Percentiles rank a stretch among this genome's conserved stretches.
phyloP scores from a whole-genome alignment of 2,888 invertebrate genomes.

The Heliothis peltigera region DNA sequence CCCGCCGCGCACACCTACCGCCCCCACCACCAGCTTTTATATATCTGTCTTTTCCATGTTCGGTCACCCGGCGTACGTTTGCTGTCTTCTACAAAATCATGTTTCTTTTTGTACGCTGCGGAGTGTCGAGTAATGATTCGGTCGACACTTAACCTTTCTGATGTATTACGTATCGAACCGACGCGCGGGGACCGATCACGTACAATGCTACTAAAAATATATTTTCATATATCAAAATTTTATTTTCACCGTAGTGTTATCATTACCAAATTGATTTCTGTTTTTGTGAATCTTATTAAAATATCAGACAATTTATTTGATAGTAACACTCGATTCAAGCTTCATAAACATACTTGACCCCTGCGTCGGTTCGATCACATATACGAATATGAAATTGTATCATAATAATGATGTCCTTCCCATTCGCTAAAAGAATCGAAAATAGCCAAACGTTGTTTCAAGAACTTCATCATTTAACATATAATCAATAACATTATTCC shows the following conservation, averaged over 20 bases:
- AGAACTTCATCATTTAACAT: slow-evolving; percentile 46
- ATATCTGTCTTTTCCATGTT: not conserved
- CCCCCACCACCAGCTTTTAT: not conserved
- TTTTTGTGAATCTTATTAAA: too few species aligned
- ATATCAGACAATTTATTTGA: too few species aligned
- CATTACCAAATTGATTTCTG: too few species aligned
- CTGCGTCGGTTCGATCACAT: slow-evolving; percentile 5
- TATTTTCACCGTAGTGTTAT: too few species aligned
- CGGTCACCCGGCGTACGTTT: not conserved
- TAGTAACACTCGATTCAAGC: too few species aligned
- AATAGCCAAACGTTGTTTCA: slow-evolving; percentile 35
- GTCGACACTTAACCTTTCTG: not conserved
- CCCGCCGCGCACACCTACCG: slow-evolving; percentile 37
- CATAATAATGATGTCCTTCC: slow-evolving; percentile 3
- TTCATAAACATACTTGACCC: too few species aligned
- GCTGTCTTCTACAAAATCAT: slow-evolving; percentile 25
- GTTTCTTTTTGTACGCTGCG: slow-evolving; percentile 5
- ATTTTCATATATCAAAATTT: too few species aligned
- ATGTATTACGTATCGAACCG: slow-evolving; percentile 29
- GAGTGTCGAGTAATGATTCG: not conserved
- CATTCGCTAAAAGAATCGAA: slow-evolving; percentile 7
- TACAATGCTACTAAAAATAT: too few species aligned
- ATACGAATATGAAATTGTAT: slow-evolving; percentile 18
- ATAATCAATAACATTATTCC: slow-evolving; percentile 49
- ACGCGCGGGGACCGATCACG: not conserved